Base-by-base conservation (phyloP, 2,797 vertebrate species). In the Mus spretus region DNA sequence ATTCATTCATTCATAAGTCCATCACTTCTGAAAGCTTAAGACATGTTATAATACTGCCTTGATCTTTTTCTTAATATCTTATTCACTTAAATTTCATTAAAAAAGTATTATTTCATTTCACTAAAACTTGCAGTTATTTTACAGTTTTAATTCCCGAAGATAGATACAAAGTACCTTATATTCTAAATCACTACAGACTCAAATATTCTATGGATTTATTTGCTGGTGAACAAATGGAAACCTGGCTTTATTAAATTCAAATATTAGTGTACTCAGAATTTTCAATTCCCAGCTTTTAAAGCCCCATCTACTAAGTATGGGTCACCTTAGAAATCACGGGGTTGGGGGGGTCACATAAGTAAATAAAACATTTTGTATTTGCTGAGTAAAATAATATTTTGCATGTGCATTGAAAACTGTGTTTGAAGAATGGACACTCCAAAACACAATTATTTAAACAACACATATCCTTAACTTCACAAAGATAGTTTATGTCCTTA, bases 361-460 rank as follows among this genome's bases (percentile, higher is more conserved):
- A 44, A 31, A 83, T 70, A n/a, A 24, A 81, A 40, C 31, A 3
- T 15, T 96, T 95, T 77, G 13, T 57, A 67, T 34, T 89, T 93
- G 40, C 47, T 78, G n/a, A 70, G 40, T 26, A 40, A 77, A 91
- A 61, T 61, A 67, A 20, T 37, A 10, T 59, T 50, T 87, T 79
- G 92, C 95, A 77, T 90, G 90, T 92, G 19, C 53, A 95, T 59
- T 6, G 37, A 72, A 96, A 92, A 88, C 10, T 79, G 2, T 74
- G 31, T 94, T 95, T 82, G 4, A 34, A 93, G 34, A 91, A 95
- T 57, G 50, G n/a, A 80, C 1, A 59, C 7, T 15, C 96, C 55
- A 93, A 83, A 97, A 72, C 89, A 59, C 77, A 80, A 96, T 96
- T 95, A 95, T 24, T 94, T 89, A 93, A 84, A 93, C 61, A 91